These are phyloP conservation scores for Eumerus sabulonum DNA, from an alignment of 2,888 invertebrate genomes.

Conservation along the genomic window DNA sequence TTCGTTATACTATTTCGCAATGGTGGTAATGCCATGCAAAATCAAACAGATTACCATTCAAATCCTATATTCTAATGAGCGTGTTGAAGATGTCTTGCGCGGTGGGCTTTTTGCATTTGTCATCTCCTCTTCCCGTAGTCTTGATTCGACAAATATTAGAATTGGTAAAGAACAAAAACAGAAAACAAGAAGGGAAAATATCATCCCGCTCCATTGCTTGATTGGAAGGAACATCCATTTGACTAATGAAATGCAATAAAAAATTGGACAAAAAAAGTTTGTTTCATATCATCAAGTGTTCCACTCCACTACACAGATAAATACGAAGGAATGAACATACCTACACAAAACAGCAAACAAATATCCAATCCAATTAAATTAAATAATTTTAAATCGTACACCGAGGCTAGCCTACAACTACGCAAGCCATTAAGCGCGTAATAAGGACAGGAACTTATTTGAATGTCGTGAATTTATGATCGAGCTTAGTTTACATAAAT, in stretches of 20 bases:
- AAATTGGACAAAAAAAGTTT: conserved; percentile 29
- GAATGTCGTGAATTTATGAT: conserved; percentile 27
- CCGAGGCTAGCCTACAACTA: conserved; percentile 18
- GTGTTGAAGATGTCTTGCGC: conserved; percentile 24
- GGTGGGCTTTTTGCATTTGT: background rate
- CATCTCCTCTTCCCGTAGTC: too few species aligned
- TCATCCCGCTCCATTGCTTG: conserved; percentile 1
- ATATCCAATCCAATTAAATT: conserved; percentile 21
- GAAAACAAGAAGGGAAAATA: background rate
- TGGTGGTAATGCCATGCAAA: conserved; percentile 32
- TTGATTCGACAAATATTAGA: too few species aligned
- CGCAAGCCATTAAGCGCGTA: conserved; percentile 21
- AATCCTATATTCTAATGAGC: conserved; percentile 35
- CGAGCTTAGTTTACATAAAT: conserved; percentile 27
- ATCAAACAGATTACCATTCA: conserved; percentile 36
- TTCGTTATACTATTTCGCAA: conserved; percentile 1
- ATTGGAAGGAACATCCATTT: conserved; percentile 22
- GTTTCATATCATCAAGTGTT: conserved; percentile 24
- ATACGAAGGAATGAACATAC: too few species aligned
- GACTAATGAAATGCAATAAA: conserved; percentile 33
- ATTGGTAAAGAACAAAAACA: background rate
- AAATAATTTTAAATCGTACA: conserved; percentile 19
- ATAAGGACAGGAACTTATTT: conserved; percentile 26
- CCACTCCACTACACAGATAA: background rate
- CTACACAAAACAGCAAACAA: background rate